Evolutionary conservation across 2,113 vertebrate species (phyloP), one percentile per base, ranked within the genome.

Genomic region (Sylvilagus bachmani): DNA sequence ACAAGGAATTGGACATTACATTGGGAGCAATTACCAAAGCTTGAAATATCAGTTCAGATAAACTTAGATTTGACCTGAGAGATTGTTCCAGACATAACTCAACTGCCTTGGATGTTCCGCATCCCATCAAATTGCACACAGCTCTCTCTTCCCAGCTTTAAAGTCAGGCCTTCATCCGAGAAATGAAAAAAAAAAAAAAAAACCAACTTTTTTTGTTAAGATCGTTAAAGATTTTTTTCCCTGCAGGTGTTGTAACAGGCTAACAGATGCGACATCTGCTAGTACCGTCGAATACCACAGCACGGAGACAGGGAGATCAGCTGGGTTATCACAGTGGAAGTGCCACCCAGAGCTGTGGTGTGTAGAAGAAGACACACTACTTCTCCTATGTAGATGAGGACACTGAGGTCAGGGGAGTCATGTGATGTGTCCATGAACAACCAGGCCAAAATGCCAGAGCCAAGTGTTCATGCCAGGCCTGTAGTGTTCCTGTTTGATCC

Each of bases 1-100:
- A 83, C 62, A 61, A 89, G 80, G 21, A 69, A 53, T n/a, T 17
- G 14, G 49, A 73, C 49, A 58, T 91, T 91, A 70, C 38, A 10
- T 51, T 91, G 75, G 75, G 80, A 96, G 64, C 91, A 80, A 86
- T 97, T 94, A 92, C 53, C 19, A 78, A 78, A 95, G 86, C 83
- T 94, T 74, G 55, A 90, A 97, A 93, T 61, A 93, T 93, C 90
- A 93, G 96, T 81, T 90, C 77, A 31, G 86, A 96, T 95, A 95
- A 95, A 97, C 94, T 97, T 95, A 96, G 97, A 96, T 97, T 95
- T 94, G 94, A 97, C 94, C 94, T 64, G 86, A 94, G 79, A 97
- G 87, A 94, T 88, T 89, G 78, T 96, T 97, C 67, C 38, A 87
- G 94, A 96, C 77, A 96, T 91, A 95, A 27, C 80, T 95, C 66